A percentile compares a stretch with the other conserved stretches of the same genome.
Evolutionary conservation across 2,797 vertebrate species (phyloP).

Genomic region (Urosaurus nigricauda): DNA sequence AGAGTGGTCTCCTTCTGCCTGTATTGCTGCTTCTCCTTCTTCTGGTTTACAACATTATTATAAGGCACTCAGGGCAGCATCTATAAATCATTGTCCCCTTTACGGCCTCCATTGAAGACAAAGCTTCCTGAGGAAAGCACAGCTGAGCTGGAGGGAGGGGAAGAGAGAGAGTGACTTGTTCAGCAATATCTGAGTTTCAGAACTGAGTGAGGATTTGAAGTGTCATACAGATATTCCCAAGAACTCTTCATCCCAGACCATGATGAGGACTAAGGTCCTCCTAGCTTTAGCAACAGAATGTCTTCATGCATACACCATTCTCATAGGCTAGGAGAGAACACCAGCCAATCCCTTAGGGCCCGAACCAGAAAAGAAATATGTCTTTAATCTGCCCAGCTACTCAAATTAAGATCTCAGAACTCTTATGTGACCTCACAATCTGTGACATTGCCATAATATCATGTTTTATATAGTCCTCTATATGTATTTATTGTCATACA

Average conservation of each 20-base stretch:
- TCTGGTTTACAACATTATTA: no score
- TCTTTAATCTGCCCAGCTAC: not conserved
- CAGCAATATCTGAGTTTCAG: not conserved
- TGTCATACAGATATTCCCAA: not conserved
- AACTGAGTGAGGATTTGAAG: not conserved
- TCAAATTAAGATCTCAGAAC: not conserved
- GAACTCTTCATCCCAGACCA: not conserved
- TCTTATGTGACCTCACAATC: not conserved
- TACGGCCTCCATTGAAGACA: not conserved
- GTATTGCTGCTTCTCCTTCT: no score
- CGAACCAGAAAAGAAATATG: not conserved
- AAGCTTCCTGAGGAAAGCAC: not conserved
- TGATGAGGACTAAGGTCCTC: not conserved
- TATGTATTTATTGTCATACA: no score
- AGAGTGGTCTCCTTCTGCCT: no score
- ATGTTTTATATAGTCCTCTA: no score
- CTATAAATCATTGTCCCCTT: not conserved
- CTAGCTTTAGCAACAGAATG: not conserved
- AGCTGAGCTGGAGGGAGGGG: not conserved
- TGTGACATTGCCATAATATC: not conserved
- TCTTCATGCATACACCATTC: not conserved
- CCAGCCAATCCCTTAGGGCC: not conserved
- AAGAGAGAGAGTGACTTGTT: not conserved
- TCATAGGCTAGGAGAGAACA: not conserved
- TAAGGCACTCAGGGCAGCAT: not conserved